Evolutionary conservation across 1,140 invertebrate genomes (phyloP), one percentile per base, ranked within the genome.

Genomic region (Megathymus violae): DNA sequence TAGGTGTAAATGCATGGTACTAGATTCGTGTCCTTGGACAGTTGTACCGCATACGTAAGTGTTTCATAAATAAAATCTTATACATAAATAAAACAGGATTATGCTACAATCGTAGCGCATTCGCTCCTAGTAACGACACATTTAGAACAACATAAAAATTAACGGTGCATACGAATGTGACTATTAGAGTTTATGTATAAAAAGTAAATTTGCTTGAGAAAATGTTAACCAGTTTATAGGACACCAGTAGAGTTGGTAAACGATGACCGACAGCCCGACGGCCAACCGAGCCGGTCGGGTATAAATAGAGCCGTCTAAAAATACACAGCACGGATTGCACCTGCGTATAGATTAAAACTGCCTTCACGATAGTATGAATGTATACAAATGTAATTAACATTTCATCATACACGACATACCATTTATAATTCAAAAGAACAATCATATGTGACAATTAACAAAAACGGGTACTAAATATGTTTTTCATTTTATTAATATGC

Each of bases 281-380:
- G 67, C n/a, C 51, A 56, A 58, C 59, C 48, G 40, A 83, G 71
- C 87, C 82, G 82, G 87, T 82, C 71, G 13, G 72, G 66, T 89
- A 89, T 81, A 85, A 89, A 88, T 89, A 89, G 80, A 72, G 56
- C 6, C 50, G 50, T 74, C 78, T 87, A 82, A 87, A 88, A 85
- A 89, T 85, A 87, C 64, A 56, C 71, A 65, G 66, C 74, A 81
- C 74, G 77, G 78, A 84, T 88, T 85, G 77, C 80, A 87, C 77
- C 77, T 86, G 79, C 76, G 54, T 67, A 76, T 38, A 69, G 38
- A 54, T 40, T 54, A 27, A 54, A 54, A 54, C 38, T 54, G 19
- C 36, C 19, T 43, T 36, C n/a, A 27, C 19, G 25, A 15, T 43
- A 43, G 7, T 4, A 54, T 25, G 36, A 16, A 54, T 25, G 13